Evolutionary conservation across 1,140 invertebrate genomes (phyloP).

Genomic region (Popillia japonica): DNA sequence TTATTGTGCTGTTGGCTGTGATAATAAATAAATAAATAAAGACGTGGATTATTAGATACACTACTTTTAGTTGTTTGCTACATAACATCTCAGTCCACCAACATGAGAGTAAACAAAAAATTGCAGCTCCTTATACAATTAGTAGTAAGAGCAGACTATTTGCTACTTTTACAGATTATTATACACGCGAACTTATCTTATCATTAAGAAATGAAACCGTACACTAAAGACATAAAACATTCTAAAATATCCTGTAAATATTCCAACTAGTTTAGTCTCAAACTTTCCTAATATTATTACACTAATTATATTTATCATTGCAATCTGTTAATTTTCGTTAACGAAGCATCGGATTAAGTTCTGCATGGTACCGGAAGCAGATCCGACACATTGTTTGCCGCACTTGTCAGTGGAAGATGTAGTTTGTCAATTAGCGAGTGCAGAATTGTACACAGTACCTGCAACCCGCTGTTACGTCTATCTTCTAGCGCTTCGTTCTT

Average conservation of each 20-base stretch:
- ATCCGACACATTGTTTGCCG: background rate
- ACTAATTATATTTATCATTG: background rate
- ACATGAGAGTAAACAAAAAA: too few relatives aligned
- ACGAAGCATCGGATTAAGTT: background rate
- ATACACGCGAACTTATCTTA: too few relatives aligned
- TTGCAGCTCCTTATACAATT: too few relatives aligned
- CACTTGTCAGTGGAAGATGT: conserved; percentile 9
- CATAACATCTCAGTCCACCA: too few relatives aligned
- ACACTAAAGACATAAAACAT: background rate
- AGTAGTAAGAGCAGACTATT: too few relatives aligned
- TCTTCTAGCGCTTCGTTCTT: background rate
- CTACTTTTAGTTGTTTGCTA: too few relatives aligned
- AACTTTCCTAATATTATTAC: background rate
- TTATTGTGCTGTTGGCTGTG: too few relatives aligned
- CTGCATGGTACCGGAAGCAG: background rate
- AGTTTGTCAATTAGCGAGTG: conserved; percentile 10
- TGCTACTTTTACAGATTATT: too few relatives aligned
- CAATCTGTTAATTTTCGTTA: background rate
- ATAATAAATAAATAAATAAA: too few relatives aligned
- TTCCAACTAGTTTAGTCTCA: background rate
- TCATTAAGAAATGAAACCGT: too few relatives aligned
- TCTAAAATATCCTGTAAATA: background rate
- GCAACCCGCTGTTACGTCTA: background rate
- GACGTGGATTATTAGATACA: too few relatives aligned
- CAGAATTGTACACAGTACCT: background rate